These are phyloP conservation scores for Sinella curviseta DNA, from an alignment of 1,140 invertebrate genomes.

Conservation along the genomic window DNA sequence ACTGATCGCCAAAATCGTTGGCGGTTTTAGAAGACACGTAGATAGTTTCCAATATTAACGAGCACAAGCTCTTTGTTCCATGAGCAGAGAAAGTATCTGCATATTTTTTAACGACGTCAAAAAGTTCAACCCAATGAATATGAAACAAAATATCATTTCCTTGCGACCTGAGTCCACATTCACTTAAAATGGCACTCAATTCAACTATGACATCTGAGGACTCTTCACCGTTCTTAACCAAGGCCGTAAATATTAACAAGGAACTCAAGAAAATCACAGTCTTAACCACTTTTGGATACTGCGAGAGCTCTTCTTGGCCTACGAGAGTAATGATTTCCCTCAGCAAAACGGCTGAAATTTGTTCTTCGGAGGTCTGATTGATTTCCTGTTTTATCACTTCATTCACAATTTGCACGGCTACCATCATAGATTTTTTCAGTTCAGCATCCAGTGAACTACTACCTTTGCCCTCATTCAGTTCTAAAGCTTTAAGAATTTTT, in stretches of 20 bases:
- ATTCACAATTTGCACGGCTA: slow-evolving; percentile 6
- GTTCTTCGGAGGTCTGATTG: background rate
- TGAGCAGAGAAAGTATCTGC: slow-evolving; percentile 19
- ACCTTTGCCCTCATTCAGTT: too few species aligned
- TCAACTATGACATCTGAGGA: background rate
- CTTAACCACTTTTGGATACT: background rate
- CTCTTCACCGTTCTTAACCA: background rate
- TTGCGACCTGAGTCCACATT: slow-evolving; percentile 25
- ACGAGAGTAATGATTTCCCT: background rate
- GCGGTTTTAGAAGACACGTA: slow-evolving; percentile 38
- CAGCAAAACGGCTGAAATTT: background rate
- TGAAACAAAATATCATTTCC: slow-evolving; percentile 39
- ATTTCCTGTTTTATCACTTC: background rate
- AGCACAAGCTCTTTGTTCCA: background rate
- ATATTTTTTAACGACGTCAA: slow-evolving; percentile 28
- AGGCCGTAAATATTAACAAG: background rate
- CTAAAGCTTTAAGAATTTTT: background rate
- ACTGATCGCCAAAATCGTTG: background rate
- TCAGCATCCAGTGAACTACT: background rate
- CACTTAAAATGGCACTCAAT: background rate
- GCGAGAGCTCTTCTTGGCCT: background rate
- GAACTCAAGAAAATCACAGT: background rate
- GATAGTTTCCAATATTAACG: slow-evolving; percentile 34
- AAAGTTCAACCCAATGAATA: slow-evolving; percentile 35
- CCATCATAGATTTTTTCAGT: background rate